Percentiles rank a stretch among this genome's conserved stretches.
These are phyloP conservation scores for Plebejus melissa DNA, from an alignment of 2,888 invertebrate species.

Conservation along the genomic window DNA sequence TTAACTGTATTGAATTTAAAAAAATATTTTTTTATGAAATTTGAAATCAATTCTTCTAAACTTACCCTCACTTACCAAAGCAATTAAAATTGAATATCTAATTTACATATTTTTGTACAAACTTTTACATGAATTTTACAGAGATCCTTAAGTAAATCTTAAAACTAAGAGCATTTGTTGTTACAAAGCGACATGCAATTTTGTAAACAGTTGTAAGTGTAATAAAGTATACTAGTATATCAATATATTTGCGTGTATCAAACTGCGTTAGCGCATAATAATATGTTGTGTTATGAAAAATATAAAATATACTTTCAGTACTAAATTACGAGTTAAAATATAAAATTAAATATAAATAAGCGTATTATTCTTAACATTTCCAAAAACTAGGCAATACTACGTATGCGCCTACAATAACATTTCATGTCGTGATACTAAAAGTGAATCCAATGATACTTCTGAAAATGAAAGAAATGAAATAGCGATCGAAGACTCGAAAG, in stretches of 20 bases:
- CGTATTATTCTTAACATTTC: background rate
- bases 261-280: conserved; percentile 29
- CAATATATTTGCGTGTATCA: conserved; percentile 31
- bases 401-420: conserved; percentile 9
- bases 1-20: background rate
- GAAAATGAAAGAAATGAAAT: conserved; percentile 40
- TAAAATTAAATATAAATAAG: background rate
- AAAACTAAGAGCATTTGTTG: conserved; percentile 1
- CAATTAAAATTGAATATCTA: background rate
- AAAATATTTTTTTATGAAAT: background rate
- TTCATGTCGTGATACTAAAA: background rate
- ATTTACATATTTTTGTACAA: background rate
- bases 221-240: conserved; percentile 26
- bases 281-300: conserved; percentile 20
- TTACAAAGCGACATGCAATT: conserved; percentile 47
- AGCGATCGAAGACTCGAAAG: conserved; percentile 45
- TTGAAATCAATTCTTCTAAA: background rate
- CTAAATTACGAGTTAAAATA: background rate
- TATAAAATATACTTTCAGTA: background rate
- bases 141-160: conserved; percentile 13
- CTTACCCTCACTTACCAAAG: background rate
- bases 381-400: conserved; percentile 23
- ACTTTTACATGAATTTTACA: conserved; percentile 9
- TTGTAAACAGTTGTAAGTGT: conserved; percentile 27
- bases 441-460: conserved; percentile 38